Conservation (phyloP, 2,113 vertebrate species). For the Gallinago undulata region DNA sequence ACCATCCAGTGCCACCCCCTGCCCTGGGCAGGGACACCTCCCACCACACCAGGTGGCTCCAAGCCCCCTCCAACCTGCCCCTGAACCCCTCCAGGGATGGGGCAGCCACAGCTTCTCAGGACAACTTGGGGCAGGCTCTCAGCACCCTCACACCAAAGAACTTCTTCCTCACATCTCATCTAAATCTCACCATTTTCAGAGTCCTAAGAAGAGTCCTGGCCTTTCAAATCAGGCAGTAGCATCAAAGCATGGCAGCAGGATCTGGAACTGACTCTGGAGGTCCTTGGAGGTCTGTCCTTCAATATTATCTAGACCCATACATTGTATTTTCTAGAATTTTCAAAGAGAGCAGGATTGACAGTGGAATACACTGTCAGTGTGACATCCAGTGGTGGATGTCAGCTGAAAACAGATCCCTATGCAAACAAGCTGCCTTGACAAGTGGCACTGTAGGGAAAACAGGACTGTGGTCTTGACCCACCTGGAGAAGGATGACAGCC, state of each 20-base stretch:
- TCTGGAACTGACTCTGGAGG: background rate
- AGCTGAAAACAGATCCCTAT: background rate
- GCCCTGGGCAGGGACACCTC: too few species aligned
- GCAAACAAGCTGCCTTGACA: background rate
- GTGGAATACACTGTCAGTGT: background rate
- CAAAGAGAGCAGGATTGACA: background rate
- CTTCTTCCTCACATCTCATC: too few species aligned
- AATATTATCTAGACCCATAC: background rate
- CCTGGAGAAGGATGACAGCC: background rate
- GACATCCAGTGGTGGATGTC: background rate
- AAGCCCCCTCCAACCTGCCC: too few species aligned
- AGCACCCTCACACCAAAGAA: too few species aligned
- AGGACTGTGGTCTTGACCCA: background rate
- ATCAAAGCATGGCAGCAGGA: fast-evolving
- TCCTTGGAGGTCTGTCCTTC: background rate
- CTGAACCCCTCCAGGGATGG: too few species aligned
- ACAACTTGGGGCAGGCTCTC: too few species aligned
- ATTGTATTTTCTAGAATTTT: background rate
- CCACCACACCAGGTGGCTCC: too few species aligned
- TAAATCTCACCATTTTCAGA: background rate
- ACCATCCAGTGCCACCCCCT: too few species aligned
- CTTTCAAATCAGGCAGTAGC: background rate
- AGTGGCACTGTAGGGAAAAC: background rate
- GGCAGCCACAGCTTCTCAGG: too few species aligned
- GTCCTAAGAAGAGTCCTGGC: background rate